Evolutionary conservation across 1,140 invertebrate genomes (phyloP).

Genomic region (Diachasma alloeum): DNA sequence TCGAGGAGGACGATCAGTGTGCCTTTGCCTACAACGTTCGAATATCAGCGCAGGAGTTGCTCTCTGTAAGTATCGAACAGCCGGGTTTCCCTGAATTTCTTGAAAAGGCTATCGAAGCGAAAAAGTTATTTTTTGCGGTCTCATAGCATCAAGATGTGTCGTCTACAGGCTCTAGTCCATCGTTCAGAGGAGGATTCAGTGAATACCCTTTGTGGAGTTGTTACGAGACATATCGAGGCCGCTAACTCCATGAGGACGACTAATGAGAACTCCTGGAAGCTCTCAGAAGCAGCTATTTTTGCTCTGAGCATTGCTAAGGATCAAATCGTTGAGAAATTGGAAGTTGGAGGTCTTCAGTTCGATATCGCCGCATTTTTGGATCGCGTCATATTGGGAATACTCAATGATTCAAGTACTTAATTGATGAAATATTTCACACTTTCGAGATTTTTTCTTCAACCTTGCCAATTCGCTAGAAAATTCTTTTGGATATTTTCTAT

Average conservation of each 20-base stretch:
- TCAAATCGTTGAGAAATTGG: conserved; percentile 67
- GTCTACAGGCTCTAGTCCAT: conserved; percentile 67
- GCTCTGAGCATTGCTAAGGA: conserved; percentile 70
- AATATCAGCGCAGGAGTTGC: conserved; percentile 77
- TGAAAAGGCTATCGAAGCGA: too few species aligned
- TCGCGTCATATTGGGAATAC: conserved; percentile 65
- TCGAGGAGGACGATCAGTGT: conserved; percentile 81
- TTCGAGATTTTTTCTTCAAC: too few species aligned
- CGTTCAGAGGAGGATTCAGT: conserved; percentile 72
- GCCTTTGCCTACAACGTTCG: conserved; percentile 77
- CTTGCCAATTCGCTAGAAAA: too few species aligned
- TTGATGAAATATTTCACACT: too few species aligned
- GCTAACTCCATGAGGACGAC: conserved; percentile 57
- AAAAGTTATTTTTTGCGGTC: background rate
- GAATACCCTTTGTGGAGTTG: conserved; percentile 70
- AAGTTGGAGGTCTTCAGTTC: conserved; percentile 69
- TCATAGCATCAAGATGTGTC: conserved; percentile 12
- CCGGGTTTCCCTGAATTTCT: too few species aligned
- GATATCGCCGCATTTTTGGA: conserved; percentile 75
- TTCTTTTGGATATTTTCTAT: too few species aligned
- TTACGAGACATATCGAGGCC: conserved; percentile 73
- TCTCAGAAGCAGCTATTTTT: conserved; percentile 78
- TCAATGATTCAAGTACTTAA: conserved; percentile 55
- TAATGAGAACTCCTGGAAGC: conserved; percentile 76
- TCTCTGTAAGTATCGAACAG: conserved; percentile 62